Conservation (phyloP, 2,797 vertebrate genomes). For the Knipowitschia caucasica region DNA sequence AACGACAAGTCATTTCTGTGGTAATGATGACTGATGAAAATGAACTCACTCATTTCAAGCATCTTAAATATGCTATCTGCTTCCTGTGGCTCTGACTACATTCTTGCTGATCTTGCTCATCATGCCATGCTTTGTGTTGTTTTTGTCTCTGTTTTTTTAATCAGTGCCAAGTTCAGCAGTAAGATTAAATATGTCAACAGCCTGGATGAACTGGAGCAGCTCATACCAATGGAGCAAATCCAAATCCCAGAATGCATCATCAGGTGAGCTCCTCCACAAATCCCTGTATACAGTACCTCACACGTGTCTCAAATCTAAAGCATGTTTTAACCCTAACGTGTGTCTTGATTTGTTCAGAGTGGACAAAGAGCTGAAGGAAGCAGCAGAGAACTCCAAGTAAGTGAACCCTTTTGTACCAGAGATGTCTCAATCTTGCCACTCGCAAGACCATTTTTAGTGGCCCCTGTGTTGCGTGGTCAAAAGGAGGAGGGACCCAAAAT, state of each 20-base stretch:
- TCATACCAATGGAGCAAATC: constrained; percentile 92
- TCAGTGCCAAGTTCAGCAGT: constrained; percentile 95
- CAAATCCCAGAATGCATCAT: constrained; percentile 94
- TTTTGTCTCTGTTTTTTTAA: not conserved
- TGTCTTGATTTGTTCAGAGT: constrained; percentile 60
- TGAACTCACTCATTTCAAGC: too few species aligned
- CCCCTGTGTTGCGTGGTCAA: too few species aligned
- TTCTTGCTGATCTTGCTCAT: too few species aligned
- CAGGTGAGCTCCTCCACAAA: constrained; percentile 81
- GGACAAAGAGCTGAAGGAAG: constrained; percentile 87
- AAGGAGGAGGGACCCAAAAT: too few species aligned
- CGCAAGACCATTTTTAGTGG: too few species aligned
- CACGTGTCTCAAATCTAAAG: constrained; percentile 22
- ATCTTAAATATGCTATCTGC: too few species aligned
- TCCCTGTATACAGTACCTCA: constrained; percentile 4
- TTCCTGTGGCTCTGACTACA: too few species aligned
- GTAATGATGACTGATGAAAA: too few species aligned
- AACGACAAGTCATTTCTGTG: too few species aligned
- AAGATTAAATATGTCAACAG: constrained; percentile 92
- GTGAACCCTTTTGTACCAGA: constrained; percentile 46
- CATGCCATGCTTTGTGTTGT: constrained; percentile 4
- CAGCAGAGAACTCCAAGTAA: constrained; percentile 89
- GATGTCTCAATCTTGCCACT: constrained; percentile 14
- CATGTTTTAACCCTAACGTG: constrained; percentile 41
- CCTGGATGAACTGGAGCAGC: constrained; percentile 84